Evolutionary conservation across 2,797 vertebrate genomes (phyloP).

Genomic region (Zalophus californianus): DNA sequence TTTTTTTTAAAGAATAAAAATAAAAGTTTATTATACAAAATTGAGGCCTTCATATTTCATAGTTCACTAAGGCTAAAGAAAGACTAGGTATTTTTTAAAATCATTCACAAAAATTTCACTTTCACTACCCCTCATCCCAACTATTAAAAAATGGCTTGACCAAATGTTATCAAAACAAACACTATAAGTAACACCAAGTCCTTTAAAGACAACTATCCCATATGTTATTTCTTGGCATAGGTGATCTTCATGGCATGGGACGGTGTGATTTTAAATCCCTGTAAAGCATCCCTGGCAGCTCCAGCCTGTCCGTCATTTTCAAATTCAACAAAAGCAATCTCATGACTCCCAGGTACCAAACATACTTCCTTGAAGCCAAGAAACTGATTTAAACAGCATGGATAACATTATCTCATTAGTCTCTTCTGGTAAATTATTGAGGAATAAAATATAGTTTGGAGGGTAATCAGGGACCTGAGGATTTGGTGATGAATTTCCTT

Average conservation of each 20-base stretch:
- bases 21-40: constrained; percentile 87
- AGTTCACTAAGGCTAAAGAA: constrained; percentile 42
- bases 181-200: constrained; percentile 78
- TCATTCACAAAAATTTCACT: constrained; percentile 25
- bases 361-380: constrained; percentile 99
- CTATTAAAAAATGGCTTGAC: not conserved
- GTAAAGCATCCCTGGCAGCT: constrained; percentile 96
- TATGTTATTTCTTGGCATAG: constrained; percentile 95
- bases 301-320: constrained; percentile 96
- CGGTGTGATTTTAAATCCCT: constrained; percentile 98
- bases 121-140: not conserved
- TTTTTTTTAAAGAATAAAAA: constrained; percentile 49
- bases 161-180: constrained; percentile 10
- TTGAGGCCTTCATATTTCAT: constrained; percentile 71
- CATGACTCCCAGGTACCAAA: constrained; percentile 97
- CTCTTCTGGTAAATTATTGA: constrained; percentile 98
- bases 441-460: constrained; percentile 98
- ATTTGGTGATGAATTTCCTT: too few relatives aligned
- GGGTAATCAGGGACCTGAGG: constrained; percentile 96
- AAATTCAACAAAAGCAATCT: constrained; percentile 99
- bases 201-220: not conserved
- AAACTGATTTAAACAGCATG: constrained; percentile 99
- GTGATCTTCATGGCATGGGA: constrained; percentile 99
- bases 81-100: constrained; percentile 36
- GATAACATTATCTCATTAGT: constrained; percentile 99